Evolutionary conservation across 2,888 invertebrate genomes (phyloP), one percentile per base, ranked within the genome.

Genomic region (Cerastis leucographa): DNA sequence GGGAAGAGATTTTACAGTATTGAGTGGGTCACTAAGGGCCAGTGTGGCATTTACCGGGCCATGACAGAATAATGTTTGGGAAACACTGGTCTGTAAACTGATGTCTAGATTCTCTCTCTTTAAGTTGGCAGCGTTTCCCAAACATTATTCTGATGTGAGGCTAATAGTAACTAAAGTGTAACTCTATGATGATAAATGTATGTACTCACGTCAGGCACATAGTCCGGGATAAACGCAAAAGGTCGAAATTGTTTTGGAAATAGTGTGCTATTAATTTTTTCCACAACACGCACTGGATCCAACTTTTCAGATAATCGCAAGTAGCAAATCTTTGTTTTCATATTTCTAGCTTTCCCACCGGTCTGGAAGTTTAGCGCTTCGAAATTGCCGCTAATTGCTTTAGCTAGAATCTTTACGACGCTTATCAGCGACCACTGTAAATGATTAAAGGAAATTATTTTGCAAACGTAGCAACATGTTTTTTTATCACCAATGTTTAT

Each of bases 191-290:
- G 8, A 40, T 40, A 62, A 62, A n/a, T n/a, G 40, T 42, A 42
- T 42, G 56, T 61, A 93, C 94, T 92, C 86, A 94, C 95, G 80
- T 93, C 83, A 35, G 94, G 94, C 5, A 93, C 83, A 51, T 83
- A n/a, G 0, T 89, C 76, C 0, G 93, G 93, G 25, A 94, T 86
- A 42, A 40, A 88, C 0, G 94, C 94, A 5, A 59, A 74, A 0
- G 92, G 76, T 44, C 76, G 83, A 11, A 78, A 42, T 2, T 67
- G 49, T 35, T 80, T 85, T 19, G 81, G 74, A 42, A 40, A 74
- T 2, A 40, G 35, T 1, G 19, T 42, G 14, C 81, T 83, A 22
- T 90, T 90, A 14, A 93, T 89, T 11, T 74, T 87, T 35, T 92
- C 86, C 0, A 94, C 84, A 0, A 91, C 87, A 2, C 80, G 71